phyloP scores from a whole-genome alignment of 2,797 vertebrate genomes.

The Onychomys torridus region DNA sequence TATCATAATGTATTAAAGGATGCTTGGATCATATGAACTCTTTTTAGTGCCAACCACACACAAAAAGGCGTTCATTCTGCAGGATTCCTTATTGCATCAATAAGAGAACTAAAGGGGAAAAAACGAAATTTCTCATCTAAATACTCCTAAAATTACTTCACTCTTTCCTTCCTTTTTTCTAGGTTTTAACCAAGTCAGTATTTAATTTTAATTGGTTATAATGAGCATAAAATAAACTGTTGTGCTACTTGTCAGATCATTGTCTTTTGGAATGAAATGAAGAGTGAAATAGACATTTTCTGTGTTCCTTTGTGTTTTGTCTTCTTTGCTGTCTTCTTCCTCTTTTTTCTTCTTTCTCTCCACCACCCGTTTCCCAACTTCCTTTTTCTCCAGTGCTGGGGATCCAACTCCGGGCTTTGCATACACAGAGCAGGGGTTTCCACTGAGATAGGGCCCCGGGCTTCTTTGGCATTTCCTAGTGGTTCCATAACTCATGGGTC shows the following conservation, averaged over 20 bases:
- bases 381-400: not conserved
- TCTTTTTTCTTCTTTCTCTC: not conserved
- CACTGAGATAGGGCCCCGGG: not conserved
- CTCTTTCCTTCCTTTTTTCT: conserved; percentile 23
- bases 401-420: not conserved
- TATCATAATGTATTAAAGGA: conserved; percentile 17
- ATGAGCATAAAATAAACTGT: conserved; percentile 34
- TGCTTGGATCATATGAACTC: not conserved
- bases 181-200: conserved; percentile 7
- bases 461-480: conserved; percentile 1
- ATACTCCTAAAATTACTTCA: conserved; percentile 2
- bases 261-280: conserved; percentile 32
- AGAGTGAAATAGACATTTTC: conserved; percentile 30
- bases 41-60: conserved; percentile 1
- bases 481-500: not conserved
- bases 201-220: conserved; percentile 40
- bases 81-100: not conserved
- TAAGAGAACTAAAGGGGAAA: conserved; percentile 6
- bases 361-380: no score
- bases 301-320: not conserved
- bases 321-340: not conserved
- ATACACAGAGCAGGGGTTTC: not conserved
- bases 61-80: conserved; percentile 29
- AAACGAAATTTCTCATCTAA: not conserved
- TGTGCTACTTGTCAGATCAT: not conserved